Conservation (phyloP, 2,888 invertebrate genomes). For the Actias luna region DNA sequence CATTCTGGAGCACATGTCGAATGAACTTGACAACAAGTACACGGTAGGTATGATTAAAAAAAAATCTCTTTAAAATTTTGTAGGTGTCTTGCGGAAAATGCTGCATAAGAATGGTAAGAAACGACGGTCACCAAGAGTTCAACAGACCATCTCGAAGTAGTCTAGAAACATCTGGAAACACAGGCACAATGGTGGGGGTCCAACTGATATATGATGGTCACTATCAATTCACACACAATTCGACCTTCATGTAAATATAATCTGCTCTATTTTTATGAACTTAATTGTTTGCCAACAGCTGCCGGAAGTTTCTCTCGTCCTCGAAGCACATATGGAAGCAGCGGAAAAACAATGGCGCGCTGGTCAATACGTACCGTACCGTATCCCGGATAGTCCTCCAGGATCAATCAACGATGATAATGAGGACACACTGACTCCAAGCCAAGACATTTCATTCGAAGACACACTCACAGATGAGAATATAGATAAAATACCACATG, state of each 20-base stretch:
- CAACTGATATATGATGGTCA: no score
- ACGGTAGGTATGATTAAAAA: constrained; percentile 46
- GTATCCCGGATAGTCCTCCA: constrained; percentile 37
- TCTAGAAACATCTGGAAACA: no score
- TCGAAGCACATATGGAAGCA: constrained; percentile 64
- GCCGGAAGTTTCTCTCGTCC: constrained; percentile 65
- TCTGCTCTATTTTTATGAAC: background rate
- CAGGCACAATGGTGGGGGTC: no score
- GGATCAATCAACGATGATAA: constrained; percentile 47
- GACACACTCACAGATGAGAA: constrained; percentile 62
- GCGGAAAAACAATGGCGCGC: constrained; percentile 61
- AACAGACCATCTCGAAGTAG: no score
- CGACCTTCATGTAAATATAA: background rate
- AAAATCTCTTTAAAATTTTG: no score
- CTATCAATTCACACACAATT: no score
- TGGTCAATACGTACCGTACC: constrained; percentile 42
- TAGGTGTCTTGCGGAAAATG: no score
- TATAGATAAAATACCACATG: constrained; percentile 12
- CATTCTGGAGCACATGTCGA: constrained; percentile 67
- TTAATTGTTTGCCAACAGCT: constrained; percentile 40
- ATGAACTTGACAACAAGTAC: constrained; percentile 55
- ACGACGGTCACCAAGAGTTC: no score
- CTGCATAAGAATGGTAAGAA: no score
- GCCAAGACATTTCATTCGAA: constrained; percentile 53
- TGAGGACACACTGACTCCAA: constrained; percentile 57